Evolutionary conservation across 2,888 invertebrate genomes (phyloP).

Genomic region (Carpatolechia fugitivella): DNA sequence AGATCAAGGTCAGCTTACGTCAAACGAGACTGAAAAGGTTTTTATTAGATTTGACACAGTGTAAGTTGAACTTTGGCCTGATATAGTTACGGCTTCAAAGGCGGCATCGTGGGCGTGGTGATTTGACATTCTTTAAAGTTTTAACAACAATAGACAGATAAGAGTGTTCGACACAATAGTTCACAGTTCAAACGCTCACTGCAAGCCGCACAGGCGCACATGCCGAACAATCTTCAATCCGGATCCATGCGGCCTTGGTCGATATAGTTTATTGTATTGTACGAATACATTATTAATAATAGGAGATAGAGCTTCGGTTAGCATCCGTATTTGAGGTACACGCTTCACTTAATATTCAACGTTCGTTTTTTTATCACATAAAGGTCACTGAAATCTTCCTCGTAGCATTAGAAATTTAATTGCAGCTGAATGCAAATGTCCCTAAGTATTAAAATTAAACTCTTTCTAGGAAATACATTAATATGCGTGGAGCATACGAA

Average conservation of each 20-base stretch:
- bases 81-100: constrained; percentile 28
- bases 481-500: no score
- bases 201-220: constrained; percentile 30
- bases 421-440: no score
- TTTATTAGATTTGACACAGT: constrained; percentile 15
- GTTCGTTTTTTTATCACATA: no score
- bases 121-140: constrained; percentile 64
- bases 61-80: constrained; percentile 16
- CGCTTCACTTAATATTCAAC: no score
- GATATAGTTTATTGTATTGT: constrained; percentile 53
- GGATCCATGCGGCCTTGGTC: constrained; percentile 66
- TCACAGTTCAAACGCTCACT: constrained; percentile 71
- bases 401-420: no score
- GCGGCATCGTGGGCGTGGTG: constrained; percentile 48
- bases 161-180: constrained; percentile 56
- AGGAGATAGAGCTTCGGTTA: constrained; percentile 15
- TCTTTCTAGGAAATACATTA: no score
- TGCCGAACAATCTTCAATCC: constrained; percentile 58
- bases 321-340: constrained; percentile 27
- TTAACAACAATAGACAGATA: constrained; percentile 46
- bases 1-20: constrained; percentile 25
- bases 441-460: no score
- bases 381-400: no score
- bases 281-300: constrained; percentile 42
- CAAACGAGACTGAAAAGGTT: constrained; percentile 5